Evolutionary conservation across 2,888 invertebrate genomes (phyloP).

Genomic region (Eulithis prunata): DNA sequence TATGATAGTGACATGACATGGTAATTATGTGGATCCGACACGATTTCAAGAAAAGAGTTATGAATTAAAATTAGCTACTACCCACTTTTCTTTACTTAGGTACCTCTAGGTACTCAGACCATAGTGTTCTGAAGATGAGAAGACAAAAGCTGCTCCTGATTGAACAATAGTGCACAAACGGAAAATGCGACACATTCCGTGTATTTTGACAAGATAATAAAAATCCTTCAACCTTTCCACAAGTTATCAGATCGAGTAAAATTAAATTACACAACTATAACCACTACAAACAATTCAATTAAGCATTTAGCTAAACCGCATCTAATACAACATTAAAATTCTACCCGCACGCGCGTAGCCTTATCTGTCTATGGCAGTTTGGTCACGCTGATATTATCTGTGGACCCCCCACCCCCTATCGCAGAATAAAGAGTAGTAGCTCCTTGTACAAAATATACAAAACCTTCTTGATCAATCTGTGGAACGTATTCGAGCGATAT

Average conservation of each 20-base stretch:
- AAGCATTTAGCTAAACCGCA: slow-evolving; percentile 54
- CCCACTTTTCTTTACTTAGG: no score
- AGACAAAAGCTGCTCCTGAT: no score
- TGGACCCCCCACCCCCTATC: slow-evolving; percentile 46
- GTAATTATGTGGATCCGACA: not conserved
- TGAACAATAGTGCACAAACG: no score
- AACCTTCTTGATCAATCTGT: slow-evolving; percentile 3
- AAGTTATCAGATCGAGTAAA: slow-evolving; percentile 38
- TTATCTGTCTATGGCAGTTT: slow-evolving; percentile 79
- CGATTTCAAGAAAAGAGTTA: not conserved
- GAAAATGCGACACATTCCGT: no score
- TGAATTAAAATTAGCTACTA: no score
- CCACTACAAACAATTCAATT: slow-evolving; percentile 55
- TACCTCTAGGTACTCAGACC: no score
- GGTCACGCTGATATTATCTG: slow-evolving; percentile 73
- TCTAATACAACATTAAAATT: slow-evolving; percentile 70
- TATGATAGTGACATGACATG: slow-evolving; percentile 1
- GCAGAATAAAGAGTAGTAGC: slow-evolving; percentile 15
- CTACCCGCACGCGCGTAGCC: slow-evolving; percentile 64
- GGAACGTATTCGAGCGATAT: not conserved
- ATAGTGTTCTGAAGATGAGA: no score
- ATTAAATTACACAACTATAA: slow-evolving; percentile 37
- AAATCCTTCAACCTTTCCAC: slow-evolving; percentile 16
- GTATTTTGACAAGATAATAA: not conserved
- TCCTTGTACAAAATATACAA: not conserved